Percentiles rank a stretch among this genome's conserved stretches.
Conservation (phyloP, 2,888 invertebrate genomes). For the Mythimna ferrago region DNA sequence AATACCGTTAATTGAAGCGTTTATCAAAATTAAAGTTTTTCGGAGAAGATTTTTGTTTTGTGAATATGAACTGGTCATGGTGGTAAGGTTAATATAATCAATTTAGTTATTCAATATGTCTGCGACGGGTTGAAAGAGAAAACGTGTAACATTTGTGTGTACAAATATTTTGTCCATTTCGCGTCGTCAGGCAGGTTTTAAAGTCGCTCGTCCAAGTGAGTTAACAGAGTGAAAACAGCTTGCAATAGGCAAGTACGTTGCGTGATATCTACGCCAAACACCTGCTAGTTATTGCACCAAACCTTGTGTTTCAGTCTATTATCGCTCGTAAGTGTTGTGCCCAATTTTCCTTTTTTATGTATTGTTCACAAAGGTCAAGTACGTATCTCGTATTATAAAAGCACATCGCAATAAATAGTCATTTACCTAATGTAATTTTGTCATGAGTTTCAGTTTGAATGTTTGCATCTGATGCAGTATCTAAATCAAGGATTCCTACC, state of each 20-base stretch:
- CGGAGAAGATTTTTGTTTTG: background rate
- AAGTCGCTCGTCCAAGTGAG: constrained; percentile 76
- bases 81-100: constrained; percentile 40
- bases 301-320: constrained; percentile 78
- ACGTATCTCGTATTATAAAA: constrained; percentile 66
- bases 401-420: constrained; percentile 67
- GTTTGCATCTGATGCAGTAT: constrained; percentile 63
- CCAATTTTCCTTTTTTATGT: constrained; percentile 72
- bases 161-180: constrained; percentile 85
- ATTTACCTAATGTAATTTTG: constrained; percentile 57
- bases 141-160: constrained; percentile 81
- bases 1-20: constrained; percentile 6
- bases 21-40: constrained; percentile 13
- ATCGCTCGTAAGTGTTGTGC: constrained; percentile 72
- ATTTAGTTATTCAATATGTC: constrained; percentile 70
- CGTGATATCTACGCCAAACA: constrained; percentile 82
- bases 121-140: constrained; percentile 79
- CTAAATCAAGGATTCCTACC: constrained; percentile 72
- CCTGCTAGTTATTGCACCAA: constrained; percentile 78
- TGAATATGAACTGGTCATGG: constrained; percentile 6
- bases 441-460: constrained; percentile 69
- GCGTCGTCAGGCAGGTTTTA: constrained; percentile 80
- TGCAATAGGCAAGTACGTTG: constrained; percentile 75
- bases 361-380: constrained; percentile 84
- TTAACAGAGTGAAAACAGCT: constrained; percentile 83